Conservation (phyloP, 2,888 invertebrate genomes). For the Eugnorisma glareosa region DNA sequence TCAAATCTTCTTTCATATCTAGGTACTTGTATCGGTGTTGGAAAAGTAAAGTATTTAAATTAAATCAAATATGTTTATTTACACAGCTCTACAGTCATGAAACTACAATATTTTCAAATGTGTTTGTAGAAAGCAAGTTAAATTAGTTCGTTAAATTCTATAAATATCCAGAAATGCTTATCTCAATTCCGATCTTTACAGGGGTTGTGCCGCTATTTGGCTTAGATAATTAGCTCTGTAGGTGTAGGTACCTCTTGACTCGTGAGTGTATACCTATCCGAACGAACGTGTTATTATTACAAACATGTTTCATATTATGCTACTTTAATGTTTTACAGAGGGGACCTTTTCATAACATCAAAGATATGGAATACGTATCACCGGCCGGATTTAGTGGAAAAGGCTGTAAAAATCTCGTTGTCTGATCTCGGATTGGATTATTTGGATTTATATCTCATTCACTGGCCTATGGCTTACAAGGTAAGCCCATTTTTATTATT, state of each 20-base stretch:
- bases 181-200: slow-evolving; percentile 42
- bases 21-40: background rate
- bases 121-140: slow-evolving; percentile 31
- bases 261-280: slow-evolving; percentile 6
- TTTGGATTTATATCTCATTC: slow-evolving; percentile 95
- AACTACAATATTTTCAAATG: slow-evolving; percentile 22
- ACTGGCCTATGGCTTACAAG: slow-evolving; percentile 96
- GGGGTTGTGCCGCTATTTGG: slow-evolving; percentile 31
- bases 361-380: slow-evolving; percentile 93
- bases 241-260: slow-evolving; percentile 10
- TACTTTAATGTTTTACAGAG: slow-evolving; percentile 70
- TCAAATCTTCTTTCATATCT: slow-evolving; percentile 9
- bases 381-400: slow-evolving; percentile 92
- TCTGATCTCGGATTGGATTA: slow-evolving; percentile 93
- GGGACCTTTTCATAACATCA: slow-evolving; percentile 92
- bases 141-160: slow-evolving; percentile 39
- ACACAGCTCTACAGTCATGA: background rate
- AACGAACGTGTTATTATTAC: slow-evolving; percentile 26
- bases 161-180: slow-evolving; percentile 45
- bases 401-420: slow-evolving; percentile 92
- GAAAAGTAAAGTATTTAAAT: slow-evolving; percentile 2
- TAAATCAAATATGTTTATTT: background rate
- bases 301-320: slow-evolving; percentile 26
- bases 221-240: slow-evolving; percentile 31
- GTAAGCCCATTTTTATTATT: slow-evolving; percentile 80